Conservation (phyloP, 2,888 invertebrate genomes). For the Parnassius mnemosyne region DNA sequence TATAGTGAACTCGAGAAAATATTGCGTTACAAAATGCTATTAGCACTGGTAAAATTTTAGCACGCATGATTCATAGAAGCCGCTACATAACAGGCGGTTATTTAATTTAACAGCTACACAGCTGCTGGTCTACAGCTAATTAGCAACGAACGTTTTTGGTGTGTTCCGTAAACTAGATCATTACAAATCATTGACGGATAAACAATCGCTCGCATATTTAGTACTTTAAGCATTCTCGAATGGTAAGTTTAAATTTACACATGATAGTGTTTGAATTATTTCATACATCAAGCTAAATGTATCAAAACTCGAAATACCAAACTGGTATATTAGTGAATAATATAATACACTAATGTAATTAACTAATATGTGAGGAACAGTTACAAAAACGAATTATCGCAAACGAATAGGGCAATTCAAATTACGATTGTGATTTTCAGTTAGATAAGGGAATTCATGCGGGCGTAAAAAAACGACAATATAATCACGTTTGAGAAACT, state of each 20-base stretch:
- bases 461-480: slow-evolving; percentile 56
- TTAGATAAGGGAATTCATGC: slow-evolving; percentile 56
- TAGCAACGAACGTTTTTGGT: slow-evolving; percentile 23
- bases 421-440: slow-evolving; percentile 56
- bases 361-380: background rate
- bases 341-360: too few relatives aligned
- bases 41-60: slow-evolving; percentile 22
- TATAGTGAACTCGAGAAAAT: background rate
- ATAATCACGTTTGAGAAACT: slow-evolving; percentile 64
- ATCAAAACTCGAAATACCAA: too few relatives aligned
- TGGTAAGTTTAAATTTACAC: slow-evolving; percentile 49
- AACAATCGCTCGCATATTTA: slow-evolving; percentile 43
- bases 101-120: slow-evolving; percentile 21
- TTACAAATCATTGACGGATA: slow-evolving; percentile 32
- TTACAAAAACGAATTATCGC: slow-evolving; percentile 39
- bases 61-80: slow-evolving; percentile 24
- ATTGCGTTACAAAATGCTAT: slow-evolving; percentile 19
- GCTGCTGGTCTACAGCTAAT: slow-evolving; percentile 15
- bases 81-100: slow-evolving; percentile 13
- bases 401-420: slow-evolving; percentile 61
- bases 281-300: background rate
- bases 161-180: slow-evolving; percentile 24
- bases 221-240: slow-evolving; percentile 53
- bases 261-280: slow-evolving; percentile 50
- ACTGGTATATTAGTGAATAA: too few relatives aligned